A percentile compares a stretch with the other conserved stretches of the same genome.
Conservation (phyloP, 2,888 invertebrate species). For the Phragmatobia fuliginosa region DNA sequence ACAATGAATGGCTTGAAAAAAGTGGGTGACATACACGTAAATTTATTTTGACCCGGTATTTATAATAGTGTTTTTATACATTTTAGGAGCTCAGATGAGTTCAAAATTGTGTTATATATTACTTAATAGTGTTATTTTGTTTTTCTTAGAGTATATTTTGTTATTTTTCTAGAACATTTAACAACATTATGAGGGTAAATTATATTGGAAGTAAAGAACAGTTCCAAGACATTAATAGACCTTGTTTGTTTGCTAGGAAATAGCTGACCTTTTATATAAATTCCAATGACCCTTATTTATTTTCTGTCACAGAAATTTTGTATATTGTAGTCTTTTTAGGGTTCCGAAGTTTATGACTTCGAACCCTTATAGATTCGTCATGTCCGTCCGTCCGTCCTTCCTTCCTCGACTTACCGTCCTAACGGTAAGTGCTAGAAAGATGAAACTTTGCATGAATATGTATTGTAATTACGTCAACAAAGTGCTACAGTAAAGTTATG, state of each 20-base stretch:
- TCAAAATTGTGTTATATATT: background rate
- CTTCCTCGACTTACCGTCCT: no score
- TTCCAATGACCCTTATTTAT: background rate
- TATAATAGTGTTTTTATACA: background rate
- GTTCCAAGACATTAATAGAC: background rate
- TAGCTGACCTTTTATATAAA: background rate
- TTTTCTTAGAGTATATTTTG: background rate
- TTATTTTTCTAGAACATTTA: background rate
- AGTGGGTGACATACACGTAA: slow-evolving; percentile 11
- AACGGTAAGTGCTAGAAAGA: no score
- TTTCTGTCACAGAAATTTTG: background rate
- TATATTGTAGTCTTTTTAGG: no score
- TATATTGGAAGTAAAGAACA: background rate
- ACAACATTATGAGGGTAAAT: background rate
- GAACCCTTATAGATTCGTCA: no score
- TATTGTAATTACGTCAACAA: no score
- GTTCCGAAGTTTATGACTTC: no score
- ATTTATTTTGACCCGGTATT: slow-evolving; percentile 6
- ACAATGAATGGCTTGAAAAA: slow-evolving; percentile 15
- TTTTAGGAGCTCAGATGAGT: background rate
- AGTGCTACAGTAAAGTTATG: no score
- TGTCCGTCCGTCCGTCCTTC: no score
- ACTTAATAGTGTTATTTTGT: background rate
- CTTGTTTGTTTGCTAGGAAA: background rate
- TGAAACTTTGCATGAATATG: no score